These are phyloP conservation scores for Xanthorhoe spadicearia DNA, from an alignment of 2,888 invertebrate genomes.

Conservation along the genomic window DNA sequence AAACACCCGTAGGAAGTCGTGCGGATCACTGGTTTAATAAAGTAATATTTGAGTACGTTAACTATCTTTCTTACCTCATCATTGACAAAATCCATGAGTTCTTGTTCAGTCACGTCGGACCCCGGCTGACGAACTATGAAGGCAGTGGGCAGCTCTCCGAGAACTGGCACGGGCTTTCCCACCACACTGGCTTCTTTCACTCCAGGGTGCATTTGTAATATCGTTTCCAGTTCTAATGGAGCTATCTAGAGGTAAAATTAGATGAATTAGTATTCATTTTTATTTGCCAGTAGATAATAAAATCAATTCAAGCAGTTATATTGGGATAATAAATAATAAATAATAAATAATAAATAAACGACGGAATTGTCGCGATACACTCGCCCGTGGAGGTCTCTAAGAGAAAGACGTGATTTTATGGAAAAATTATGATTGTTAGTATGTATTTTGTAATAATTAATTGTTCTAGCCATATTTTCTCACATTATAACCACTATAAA, in stretches of 20 bases:
- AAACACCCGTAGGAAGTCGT: neutral
- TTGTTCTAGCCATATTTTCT: neutral
- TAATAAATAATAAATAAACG: no score
- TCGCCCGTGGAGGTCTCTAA: no score
- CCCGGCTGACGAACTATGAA: slow-evolving; percentile 88
- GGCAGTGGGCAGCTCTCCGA: slow-evolving; percentile 89
- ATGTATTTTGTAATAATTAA: neutral
- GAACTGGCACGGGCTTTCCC: slow-evolving; percentile 87
- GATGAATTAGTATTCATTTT: no score
- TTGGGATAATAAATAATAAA: no score
- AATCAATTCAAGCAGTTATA: no score
- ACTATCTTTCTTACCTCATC: slow-evolving; percentile 10
- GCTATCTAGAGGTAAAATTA: slow-evolving; percentile 80
- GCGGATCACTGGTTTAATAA: neutral
- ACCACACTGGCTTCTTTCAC: slow-evolving; percentile 92
- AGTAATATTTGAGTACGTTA: neutral
- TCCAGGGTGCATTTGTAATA: slow-evolving; percentile 86
- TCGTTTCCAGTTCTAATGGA: slow-evolving; percentile 92
- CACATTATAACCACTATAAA: slow-evolving; percentile 62
- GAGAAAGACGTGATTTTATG: no score
- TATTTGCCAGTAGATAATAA: no score
- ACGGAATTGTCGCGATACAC: no score
- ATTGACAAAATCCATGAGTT: neutral
- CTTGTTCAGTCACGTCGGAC: slow-evolving; percentile 41
- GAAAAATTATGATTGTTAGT: neutral